Percentiles rank a stretch among this genome's conserved stretches.
These are phyloP conservation scores for Mustela lutreola DNA, from an alignment of 2,113 vertebrate genomes.

Conservation along the genomic window DNA sequence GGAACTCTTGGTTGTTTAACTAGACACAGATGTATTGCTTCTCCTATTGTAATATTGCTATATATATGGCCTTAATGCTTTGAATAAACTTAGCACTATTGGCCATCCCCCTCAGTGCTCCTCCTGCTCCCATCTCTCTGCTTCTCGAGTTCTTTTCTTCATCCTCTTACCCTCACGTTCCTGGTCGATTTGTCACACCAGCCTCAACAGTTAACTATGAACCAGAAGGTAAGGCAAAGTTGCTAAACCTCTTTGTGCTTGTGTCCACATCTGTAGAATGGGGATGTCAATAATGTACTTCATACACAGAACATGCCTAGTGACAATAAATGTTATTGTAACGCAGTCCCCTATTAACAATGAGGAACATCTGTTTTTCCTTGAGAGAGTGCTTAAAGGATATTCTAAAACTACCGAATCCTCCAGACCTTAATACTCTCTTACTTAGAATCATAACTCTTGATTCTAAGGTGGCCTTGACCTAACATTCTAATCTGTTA, in stretches of 20 bases:
- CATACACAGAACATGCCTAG: background rate
- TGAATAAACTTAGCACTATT: too few relatives aligned
- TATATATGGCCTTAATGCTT: too few relatives aligned
- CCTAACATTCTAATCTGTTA: background rate
- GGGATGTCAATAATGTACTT: background rate
- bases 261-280: slow-evolving; percentile 18
- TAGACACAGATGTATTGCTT: too few relatives aligned
- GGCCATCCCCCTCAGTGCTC: too few relatives aligned
- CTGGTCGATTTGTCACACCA: too few relatives aligned
- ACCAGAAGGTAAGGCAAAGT: background rate
- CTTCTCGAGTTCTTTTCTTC: too few relatives aligned
- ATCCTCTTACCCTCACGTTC: too few relatives aligned
- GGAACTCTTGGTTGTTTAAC: too few relatives aligned
- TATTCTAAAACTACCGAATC: background rate
- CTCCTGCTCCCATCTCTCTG: too few relatives aligned
- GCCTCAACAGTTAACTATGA: background rate
- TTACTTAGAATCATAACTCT: slow-evolving; percentile 23
- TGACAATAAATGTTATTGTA: background rate
- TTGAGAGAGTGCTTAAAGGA: background rate
- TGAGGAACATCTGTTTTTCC: background rate
- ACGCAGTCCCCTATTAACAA: background rate
- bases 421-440: background rate
- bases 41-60: too few relatives aligned
- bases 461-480: slow-evolving; percentile 22
- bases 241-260: background rate